Percentiles rank a stretch among this genome's conserved stretches.
Conservation (phyloP, 2,888 invertebrate genomes). For the Eupithecia subumbrata region DNA sequence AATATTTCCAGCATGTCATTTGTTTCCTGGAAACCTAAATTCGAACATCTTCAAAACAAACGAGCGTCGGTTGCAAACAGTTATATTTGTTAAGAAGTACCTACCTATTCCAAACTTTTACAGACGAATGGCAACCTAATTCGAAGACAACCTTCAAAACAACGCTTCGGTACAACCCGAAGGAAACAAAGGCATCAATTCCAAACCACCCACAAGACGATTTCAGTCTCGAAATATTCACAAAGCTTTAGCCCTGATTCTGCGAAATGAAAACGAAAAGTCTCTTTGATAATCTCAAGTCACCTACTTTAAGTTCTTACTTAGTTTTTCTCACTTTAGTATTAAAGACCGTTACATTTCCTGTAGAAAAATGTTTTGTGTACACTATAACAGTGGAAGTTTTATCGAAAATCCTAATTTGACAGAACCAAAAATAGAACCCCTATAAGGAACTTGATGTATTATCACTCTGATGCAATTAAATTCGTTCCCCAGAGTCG, state of each 20-base stretch:
- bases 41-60: neutral
- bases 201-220: conserved; percentile 15
- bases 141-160: conserved; percentile 14
- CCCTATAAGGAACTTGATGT: neutral
- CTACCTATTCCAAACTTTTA: neutral
- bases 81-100: neutral
- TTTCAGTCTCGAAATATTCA: conserved; percentile 17
- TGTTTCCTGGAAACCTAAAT: neutral
- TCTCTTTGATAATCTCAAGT: neutral
- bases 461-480: neutral
- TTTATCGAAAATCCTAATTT: neutral
- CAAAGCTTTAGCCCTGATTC: conserved; percentile 11
- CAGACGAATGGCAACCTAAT: neutral
- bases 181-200: conserved; percentile 17
- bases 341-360: neutral
- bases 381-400: neutral
- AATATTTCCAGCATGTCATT: neutral
- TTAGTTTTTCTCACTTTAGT: neutral
- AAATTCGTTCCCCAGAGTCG: conserved; percentile 5
- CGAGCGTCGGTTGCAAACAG: neutral
- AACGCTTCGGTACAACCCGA: neutral
- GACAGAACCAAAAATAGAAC: neutral
- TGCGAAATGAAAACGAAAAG: neutral
- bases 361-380: neutral
- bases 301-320: neutral